A percentile compares a stretch with the other conserved stretches of the same genome.
phyloP scores from a whole-genome alignment of 1,140 invertebrate species.

The Paraescarpia echinospica region DNA sequence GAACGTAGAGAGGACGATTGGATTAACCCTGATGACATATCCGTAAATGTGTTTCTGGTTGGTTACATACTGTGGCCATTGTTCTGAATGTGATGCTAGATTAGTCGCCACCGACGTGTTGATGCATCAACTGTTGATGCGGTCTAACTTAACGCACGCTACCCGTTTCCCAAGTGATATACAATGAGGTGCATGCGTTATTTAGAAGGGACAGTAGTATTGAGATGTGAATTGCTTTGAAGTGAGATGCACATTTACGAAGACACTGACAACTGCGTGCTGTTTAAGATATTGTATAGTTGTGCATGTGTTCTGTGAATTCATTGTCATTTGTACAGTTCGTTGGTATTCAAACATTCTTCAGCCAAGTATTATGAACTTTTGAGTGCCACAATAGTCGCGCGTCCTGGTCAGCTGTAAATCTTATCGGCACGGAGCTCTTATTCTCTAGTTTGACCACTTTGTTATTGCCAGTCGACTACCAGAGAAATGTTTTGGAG shows the following conservation, averaged over 20 bases:
- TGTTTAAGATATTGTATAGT: conserved; percentile 1
- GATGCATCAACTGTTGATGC: not conserved
- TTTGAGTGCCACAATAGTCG: not conserved
- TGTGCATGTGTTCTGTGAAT: conserved; percentile 5
- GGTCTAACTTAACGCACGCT: not conserved
- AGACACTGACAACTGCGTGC: not conserved
- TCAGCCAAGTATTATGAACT: not conserved
- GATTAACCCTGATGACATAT: not conserved
- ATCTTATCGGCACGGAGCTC: not conserved
- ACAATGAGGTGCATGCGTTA: not conserved
- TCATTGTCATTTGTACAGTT: conserved; percentile 1
- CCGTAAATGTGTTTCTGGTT: not conserved
- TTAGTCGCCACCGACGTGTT: not conserved
- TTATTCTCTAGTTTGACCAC: not conserved
- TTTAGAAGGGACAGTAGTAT: not conserved
- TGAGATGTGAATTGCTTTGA: not conserved
- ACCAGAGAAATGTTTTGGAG: not conserved
- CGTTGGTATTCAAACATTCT: not conserved
- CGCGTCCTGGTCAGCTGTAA: not conserved
- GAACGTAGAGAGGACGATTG: not conserved
- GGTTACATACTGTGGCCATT: not conserved
- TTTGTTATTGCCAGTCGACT: not conserved
- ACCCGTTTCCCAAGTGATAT: not conserved
- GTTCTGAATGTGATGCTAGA: not conserved
- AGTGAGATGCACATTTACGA: not conserved